phyloP scores from a whole-genome alignment of 2,113 vertebrate species.

The Pholis gunnellus region DNA sequence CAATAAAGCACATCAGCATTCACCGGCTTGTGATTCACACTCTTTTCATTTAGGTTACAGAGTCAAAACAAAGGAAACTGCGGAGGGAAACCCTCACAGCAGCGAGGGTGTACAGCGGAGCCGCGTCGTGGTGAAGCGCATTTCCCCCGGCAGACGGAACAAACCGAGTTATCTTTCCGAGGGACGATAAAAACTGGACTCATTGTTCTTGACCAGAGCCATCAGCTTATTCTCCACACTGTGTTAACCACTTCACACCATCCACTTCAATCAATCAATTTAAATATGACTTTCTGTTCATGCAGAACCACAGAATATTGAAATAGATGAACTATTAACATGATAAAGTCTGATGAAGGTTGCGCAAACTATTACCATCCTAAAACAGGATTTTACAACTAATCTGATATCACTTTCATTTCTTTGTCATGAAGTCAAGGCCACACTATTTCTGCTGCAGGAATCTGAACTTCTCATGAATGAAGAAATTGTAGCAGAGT shows the following conservation, averaged over 20 bases:
- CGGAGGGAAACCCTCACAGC: constrained; percentile 12
- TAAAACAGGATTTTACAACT: no score
- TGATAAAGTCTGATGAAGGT: neutral
- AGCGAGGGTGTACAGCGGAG: neutral
- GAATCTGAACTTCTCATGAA: no score
- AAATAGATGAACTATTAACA: neutral
- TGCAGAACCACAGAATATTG: no score
- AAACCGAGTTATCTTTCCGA: neutral
- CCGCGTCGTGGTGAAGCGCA: constrained; percentile 1
- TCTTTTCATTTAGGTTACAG: constrained; percentile 7
- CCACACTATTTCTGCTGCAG: no score
- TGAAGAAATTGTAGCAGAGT: no score
- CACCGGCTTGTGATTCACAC: neutral
- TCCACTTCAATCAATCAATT: neutral
- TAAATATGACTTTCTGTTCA: no score
- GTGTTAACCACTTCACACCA: constrained; percentile 11
- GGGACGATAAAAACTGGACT: neutral
- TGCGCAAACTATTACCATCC: no score
- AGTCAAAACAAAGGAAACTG: constrained; percentile 34
- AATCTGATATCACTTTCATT: no score
- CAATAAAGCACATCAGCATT: constrained; percentile 19
- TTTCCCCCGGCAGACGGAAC: constrained; percentile 2
- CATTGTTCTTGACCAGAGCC: neutral
- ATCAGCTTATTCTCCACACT: neutral
- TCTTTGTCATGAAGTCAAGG: no score